These are phyloP conservation scores for Halyomorpha halys DNA, from an alignment of 1,140 invertebrate genomes.

Conservation along the genomic window DNA sequence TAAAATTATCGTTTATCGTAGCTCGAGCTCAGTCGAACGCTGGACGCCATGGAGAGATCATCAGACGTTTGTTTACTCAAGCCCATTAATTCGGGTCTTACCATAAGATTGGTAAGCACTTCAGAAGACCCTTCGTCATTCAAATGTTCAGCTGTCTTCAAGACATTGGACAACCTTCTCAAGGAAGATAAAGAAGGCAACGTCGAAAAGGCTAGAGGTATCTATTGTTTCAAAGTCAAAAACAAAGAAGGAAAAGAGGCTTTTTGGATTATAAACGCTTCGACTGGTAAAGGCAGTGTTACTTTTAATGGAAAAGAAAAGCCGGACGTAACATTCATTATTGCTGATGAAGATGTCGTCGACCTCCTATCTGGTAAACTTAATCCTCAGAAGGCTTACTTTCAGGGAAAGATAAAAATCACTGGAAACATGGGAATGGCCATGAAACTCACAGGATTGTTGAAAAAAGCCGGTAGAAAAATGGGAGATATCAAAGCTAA, in stretches of 20 bases:
- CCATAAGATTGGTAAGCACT: no score
- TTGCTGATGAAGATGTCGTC: constrained; percentile 73
- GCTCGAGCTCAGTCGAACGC: no score
- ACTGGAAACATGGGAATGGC: constrained; percentile 93
- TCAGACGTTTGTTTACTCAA: no score
- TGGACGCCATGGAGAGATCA: no score
- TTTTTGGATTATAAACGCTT: constrained; percentile 83
- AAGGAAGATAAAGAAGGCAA: constrained; percentile 65
- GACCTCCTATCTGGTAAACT: constrained; percentile 81
- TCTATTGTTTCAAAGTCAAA: constrained; percentile 79
- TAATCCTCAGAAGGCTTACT: constrained; percentile 92
- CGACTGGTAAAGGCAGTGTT: constrained; percentile 74
- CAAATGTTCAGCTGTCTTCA: constrained; percentile 64
- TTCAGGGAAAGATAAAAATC: constrained; percentile 92
- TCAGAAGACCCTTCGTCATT: constrained; percentile 46
- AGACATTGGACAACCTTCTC: constrained; percentile 69
- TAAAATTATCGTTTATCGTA: no score
- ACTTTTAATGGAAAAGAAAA: constrained; percentile 71
- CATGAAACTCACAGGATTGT: constrained; percentile 83
- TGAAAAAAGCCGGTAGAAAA: constrained; percentile 56
- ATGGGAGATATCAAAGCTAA: constrained; percentile 62
- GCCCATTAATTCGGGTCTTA: no score
- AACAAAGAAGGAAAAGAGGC: constrained; percentile 64
- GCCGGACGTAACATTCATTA: constrained; percentile 78
- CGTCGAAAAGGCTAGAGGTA: constrained; percentile 73